Evolutionary conservation across 2,888 invertebrate genomes (phyloP).

Genomic region (Glaucopsyche alexis): DNA sequence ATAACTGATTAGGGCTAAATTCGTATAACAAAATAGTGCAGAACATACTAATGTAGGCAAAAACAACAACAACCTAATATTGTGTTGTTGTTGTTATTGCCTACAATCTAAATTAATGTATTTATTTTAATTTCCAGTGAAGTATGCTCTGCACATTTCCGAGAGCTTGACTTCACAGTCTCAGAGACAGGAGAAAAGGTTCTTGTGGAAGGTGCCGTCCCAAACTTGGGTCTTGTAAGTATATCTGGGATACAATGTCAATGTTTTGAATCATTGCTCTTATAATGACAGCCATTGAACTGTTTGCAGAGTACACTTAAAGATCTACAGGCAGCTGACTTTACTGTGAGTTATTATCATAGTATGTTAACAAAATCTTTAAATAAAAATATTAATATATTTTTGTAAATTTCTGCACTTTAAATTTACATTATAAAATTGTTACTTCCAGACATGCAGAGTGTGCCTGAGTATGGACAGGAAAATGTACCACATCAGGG

Average conservation of each 20-base stretch:
- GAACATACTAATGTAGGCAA: too few relatives aligned
- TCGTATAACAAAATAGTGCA: neutral
- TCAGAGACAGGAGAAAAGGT: conserved; percentile 6
- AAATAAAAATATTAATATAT: too few relatives aligned
- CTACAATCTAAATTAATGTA: neutral
- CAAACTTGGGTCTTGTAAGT: neutral
- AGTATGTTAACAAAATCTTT: too few relatives aligned
- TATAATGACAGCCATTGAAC: neutral
- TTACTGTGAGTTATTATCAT: conserved; percentile 1
- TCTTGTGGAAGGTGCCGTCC: neutral
- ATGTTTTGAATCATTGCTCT: neutral
- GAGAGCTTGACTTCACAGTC: neutral
- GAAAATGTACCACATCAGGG: conserved; percentile 25
- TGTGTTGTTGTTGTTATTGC: too few relatives aligned
- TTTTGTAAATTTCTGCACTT: too few relatives aligned
- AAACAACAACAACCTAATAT: too few relatives aligned
- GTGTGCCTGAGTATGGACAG: conserved; percentile 23
- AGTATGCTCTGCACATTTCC: conserved; percentile 11
- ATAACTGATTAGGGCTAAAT: neutral
- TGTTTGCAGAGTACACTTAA: conserved; percentile 6
- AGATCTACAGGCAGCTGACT: conserved; percentile 20
- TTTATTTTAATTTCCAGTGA: conserved; percentile 3
- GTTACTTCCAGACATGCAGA: conserved; percentile 19
- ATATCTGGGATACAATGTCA: neutral
- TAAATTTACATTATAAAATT: neutral